Percentiles rank a stretch among this genome's conserved stretches.
phyloP scores from a whole-genome alignment of 2,888 invertebrate species.

The Drosophila kanekoi region DNA sequence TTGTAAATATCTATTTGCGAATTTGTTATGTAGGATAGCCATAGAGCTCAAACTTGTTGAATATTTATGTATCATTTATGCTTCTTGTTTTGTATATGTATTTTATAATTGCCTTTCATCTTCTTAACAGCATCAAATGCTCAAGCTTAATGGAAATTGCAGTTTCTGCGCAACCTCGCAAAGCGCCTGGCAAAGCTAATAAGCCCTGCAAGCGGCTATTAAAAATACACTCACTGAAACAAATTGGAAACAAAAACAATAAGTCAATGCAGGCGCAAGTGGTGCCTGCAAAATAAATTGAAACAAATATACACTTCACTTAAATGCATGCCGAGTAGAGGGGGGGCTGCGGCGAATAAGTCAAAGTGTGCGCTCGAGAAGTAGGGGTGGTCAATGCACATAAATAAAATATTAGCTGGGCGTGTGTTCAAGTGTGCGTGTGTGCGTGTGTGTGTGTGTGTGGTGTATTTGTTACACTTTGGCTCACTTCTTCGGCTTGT shows the following conservation, averaged over 20 bases:
- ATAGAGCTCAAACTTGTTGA: no score
- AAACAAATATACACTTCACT: constrained; percentile 51
- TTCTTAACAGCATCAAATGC: no score
- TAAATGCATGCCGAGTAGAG: constrained; percentile 33
- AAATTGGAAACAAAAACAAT: constrained; percentile 39
- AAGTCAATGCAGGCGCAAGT: constrained; percentile 48
- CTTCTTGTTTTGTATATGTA: no score
- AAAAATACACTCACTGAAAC: constrained; percentile 19
- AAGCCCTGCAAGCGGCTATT: constrained; percentile 13
- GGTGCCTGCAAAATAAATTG: constrained; percentile 41
- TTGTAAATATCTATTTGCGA: no score
- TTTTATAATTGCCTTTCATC: no score
- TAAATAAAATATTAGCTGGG: constrained; percentile 54
- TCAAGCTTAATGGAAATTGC: neutral
- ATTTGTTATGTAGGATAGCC: no score
- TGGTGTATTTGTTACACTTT: constrained; percentile 31
- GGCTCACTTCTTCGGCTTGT: constrained; percentile 10
- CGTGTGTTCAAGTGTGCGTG: neutral
- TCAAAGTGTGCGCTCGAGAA: neutral
- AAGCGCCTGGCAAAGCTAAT: constrained; percentile 12
- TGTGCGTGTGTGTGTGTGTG: constrained; percentile 11
- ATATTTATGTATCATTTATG: no score
- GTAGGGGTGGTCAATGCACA: constrained; percentile 28
- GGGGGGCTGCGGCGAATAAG: neutral
- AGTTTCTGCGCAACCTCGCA: neutral